phyloP scores from a whole-genome alignment of 2,888 invertebrate genomes.

The Temnothorax unifasciatus region DNA sequence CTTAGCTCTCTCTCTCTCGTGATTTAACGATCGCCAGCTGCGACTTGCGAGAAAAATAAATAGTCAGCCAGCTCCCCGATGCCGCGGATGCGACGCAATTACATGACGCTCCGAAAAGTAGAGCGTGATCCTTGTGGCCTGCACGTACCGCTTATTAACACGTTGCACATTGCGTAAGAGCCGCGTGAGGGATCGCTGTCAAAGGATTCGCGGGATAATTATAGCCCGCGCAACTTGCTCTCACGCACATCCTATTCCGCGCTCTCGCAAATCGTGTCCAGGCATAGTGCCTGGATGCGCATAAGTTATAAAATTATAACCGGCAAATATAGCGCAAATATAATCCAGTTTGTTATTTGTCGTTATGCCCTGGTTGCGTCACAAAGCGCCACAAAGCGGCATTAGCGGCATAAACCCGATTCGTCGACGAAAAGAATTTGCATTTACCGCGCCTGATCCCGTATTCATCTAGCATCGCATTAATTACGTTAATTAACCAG shows the following conservation, averaged over 20 bases:
- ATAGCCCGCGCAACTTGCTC: neutral
- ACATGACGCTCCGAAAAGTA: constrained; percentile 4
- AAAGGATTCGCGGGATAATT: neutral
- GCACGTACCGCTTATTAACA: constrained; percentile 29
- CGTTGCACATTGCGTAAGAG: constrained; percentile 24
- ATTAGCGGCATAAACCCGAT: neutral
- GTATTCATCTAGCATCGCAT: neutral
- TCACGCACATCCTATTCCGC: neutral
- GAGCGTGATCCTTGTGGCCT: neutral
- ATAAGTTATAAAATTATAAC: neutral
- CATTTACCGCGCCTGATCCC: neutral
- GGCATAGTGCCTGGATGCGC: neutral
- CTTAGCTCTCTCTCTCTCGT: neutral
- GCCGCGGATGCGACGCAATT: neutral
- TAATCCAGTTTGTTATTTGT: constrained; percentile 15
- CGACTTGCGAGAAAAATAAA: neutral
- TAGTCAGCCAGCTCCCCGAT: neutral
- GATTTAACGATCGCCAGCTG: constrained; percentile 25
- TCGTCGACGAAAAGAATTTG: constrained; percentile 4
- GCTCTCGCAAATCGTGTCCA: neutral
- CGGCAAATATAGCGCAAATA: neutral
- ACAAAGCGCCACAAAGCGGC: neutral
- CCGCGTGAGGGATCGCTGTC: neutral
- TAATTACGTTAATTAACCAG: neutral
- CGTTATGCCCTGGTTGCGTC: constrained; percentile 1